These are phyloP conservation scores for Pogoniulus pusillus DNA, from an alignment of 2,797 vertebrate genomes.

Conservation along the genomic window DNA sequence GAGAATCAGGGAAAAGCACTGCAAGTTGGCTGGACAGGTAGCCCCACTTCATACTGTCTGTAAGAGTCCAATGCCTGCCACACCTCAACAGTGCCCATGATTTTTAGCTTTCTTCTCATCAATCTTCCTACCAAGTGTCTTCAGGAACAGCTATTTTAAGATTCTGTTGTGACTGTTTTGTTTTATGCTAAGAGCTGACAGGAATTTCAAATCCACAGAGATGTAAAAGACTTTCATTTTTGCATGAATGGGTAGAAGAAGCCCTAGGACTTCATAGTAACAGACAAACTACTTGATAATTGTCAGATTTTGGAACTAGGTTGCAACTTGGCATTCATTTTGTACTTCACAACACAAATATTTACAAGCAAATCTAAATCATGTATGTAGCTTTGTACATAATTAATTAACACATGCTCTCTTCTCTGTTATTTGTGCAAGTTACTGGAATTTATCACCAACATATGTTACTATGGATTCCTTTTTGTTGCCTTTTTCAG, in stretches of 20 bases:
- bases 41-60: neutral
- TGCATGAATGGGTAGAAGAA: neutral
- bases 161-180: neutral
- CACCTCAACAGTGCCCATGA: neutral
- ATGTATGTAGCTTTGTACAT: neutral
- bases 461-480: constrained; percentile 33
- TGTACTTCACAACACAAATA: neutral
- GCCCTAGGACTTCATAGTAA: neutral
- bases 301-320: neutral
- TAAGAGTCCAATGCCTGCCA: neutral
- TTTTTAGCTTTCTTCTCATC: neutral
- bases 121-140: neutral
- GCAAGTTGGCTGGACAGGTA: neutral
- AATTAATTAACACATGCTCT: neutral
- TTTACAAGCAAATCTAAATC: neutral
- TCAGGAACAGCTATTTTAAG: neutral
- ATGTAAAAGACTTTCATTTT: neutral
- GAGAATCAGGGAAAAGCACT: neutral
- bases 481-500: constrained; percentile 46
- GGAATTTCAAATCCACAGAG: neutral
- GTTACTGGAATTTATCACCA: neutral
- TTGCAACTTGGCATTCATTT: constrained; percentile 26
- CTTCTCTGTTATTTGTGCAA: constrained; percentile 34
- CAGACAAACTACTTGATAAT: neutral
- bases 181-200: neutral